Percentiles rank a stretch among this genome's conserved stretches.
Evolutionary conservation across 92 coral and sea anemone genomes (phyloP).

Genomic region (Porites divaricata): DNA sequence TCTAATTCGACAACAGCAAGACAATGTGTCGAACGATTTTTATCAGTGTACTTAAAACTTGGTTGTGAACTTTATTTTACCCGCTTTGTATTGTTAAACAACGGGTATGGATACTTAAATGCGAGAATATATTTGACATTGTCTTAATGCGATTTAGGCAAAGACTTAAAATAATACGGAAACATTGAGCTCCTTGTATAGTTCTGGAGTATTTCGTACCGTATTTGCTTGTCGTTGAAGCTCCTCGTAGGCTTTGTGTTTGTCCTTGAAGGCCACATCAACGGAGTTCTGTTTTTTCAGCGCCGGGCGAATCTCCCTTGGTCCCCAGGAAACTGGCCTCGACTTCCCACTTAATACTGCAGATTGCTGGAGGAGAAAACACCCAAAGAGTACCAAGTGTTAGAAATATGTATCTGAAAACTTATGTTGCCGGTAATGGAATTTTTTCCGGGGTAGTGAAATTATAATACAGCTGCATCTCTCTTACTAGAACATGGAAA

Average conservation of each 20-base stretch:
- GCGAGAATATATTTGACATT: background rate
- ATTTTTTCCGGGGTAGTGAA: too few species aligned
- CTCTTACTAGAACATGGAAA: too few species aligned
- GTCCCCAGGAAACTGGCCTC: conserved; percentile 45
- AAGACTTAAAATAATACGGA: background rate
- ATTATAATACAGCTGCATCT: too few species aligned
- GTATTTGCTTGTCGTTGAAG: conserved; percentile 72
- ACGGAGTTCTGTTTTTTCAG: conserved; percentile 31
- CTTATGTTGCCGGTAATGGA: too few species aligned
- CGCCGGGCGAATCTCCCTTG: conserved; percentile 18
- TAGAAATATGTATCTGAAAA: background rate
- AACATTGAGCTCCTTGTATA: background rate
- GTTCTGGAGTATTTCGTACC: conserved; percentile 34
- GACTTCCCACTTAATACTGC: conserved; percentile 40
- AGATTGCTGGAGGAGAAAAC: conserved; percentile 27
- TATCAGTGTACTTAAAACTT: background rate
- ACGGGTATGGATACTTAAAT: background rate
- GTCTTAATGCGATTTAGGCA: background rate
- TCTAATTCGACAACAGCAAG: background rate
- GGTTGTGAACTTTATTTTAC: background rate
- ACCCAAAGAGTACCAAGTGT: background rate
- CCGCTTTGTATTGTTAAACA: background rate
- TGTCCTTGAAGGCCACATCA: conserved; percentile 58
- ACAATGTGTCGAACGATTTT: background rate
- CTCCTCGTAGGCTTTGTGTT: conserved; percentile 56